Percentiles rank a stretch among this genome's conserved stretches.
phyloP scores from a whole-genome alignment of 1,140 invertebrate species.

The Catajapyx aquilonaris region DNA sequence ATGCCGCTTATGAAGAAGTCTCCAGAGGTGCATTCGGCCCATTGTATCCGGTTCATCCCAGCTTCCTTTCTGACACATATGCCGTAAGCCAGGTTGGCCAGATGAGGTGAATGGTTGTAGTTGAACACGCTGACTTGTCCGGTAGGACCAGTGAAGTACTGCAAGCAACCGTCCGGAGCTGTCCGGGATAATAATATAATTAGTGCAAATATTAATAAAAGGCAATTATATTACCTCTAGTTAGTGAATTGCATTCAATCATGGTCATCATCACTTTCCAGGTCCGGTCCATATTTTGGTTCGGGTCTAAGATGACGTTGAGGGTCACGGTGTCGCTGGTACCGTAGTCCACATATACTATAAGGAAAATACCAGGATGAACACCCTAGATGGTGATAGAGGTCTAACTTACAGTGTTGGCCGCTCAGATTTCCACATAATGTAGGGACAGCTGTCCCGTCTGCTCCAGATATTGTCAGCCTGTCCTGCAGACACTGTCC shows the following conservation, averaged over 20 bases:
- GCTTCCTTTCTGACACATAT: constrained; percentile 56
- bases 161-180: constrained; percentile 62
- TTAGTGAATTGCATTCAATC: background rate
- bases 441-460: constrained; percentile 46
- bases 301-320: constrained; percentile 13
- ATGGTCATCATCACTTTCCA: background rate
- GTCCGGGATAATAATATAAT: constrained; percentile 10
- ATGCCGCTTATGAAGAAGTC: no score
- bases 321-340: constrained; percentile 41
- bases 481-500: background rate
- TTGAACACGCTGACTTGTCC: constrained; percentile 64
- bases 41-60: no score
- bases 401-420: constrained; percentile 48
- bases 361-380: constrained; percentile 10
- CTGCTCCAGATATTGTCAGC: background rate
- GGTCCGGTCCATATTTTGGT: background rate
- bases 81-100: constrained; percentile 73
- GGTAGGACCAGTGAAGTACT: constrained; percentile 57
- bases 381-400: background rate
- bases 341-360: constrained; percentile 67
- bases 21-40: no score
- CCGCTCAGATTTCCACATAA: constrained; percentile 64
- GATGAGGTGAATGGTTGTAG: constrained; percentile 46
- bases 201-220: background rate
- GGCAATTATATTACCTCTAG: background rate